phyloP scores from a whole-genome alignment of 1,140 invertebrate genomes.

The Laupala kohalensis region DNA sequence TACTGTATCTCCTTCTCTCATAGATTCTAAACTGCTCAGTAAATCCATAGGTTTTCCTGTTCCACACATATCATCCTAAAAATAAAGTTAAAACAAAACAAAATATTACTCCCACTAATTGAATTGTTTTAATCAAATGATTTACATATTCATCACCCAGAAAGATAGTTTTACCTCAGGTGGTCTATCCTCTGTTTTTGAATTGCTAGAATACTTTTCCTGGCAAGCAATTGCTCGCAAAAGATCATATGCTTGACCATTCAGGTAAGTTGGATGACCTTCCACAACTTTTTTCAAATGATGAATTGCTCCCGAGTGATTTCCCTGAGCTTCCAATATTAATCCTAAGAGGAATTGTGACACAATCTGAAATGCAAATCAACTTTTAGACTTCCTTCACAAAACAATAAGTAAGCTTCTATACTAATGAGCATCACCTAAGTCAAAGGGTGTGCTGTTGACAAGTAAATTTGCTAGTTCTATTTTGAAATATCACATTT shows the following conservation, averaged over 20 bases:
- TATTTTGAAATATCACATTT: too few relatives aligned
- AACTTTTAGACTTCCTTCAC: too few relatives aligned
- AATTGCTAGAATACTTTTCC: slow-evolving; percentile 19
- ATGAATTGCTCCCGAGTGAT: slow-evolving; percentile 48
- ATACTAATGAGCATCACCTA: too few relatives aligned
- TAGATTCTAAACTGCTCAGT: slow-evolving; percentile 12
- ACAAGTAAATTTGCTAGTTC: too few relatives aligned
- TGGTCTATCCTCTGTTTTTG: not conserved
- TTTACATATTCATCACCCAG: not conserved
- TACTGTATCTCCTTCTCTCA: slow-evolving; percentile 20
- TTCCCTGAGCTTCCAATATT: slow-evolving; percentile 48
- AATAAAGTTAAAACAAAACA: not conserved
- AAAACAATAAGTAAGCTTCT: too few relatives aligned
- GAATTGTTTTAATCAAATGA: not conserved
- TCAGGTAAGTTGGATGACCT: slow-evolving; percentile 39
- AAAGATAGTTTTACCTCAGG: not conserved
- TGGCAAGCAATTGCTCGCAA: slow-evolving; percentile 46
- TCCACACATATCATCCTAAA: slow-evolving; percentile 12
- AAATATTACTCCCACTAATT: not conserved
- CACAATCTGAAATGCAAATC: slow-evolving; percentile 36
- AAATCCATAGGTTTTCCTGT: not conserved
- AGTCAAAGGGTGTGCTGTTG: too few relatives aligned
- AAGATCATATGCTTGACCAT: slow-evolving; percentile 33
- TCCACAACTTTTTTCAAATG: slow-evolving; percentile 51
- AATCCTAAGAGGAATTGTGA: slow-evolving; percentile 55